Percentiles rank a stretch among this genome's conserved stretches.
Conservation (phyloP, 2,797 vertebrate species). For the Adelosebastes latens region DNA sequence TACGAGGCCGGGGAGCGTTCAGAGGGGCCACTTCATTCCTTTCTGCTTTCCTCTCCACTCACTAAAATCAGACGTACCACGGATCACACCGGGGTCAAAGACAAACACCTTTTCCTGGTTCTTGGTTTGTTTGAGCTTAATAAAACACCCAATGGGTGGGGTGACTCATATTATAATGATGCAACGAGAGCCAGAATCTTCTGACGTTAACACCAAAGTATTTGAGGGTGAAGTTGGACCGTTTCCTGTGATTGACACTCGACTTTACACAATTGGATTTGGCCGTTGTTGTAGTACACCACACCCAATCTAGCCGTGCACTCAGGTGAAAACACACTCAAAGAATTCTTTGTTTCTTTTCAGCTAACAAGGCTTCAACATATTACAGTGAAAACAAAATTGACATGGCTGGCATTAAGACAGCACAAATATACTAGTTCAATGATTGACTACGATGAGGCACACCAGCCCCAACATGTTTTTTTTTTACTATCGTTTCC, state of each 20-base stretch:
- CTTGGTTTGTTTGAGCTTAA: constrained; percentile 8
- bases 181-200: constrained; percentile 1
- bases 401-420: neutral
- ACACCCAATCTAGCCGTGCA: neutral
- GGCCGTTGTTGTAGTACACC: neutral
- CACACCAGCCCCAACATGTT: neutral
- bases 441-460: neutral
- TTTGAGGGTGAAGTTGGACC: neutral
- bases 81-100: constrained; percentile 29
- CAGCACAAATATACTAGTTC: neutral
- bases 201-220: neutral
- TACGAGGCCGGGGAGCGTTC: constrained; percentile 43
- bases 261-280: neutral
- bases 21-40: constrained; percentile 51
- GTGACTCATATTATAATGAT: constrained; percentile 11
- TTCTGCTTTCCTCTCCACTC: constrained; percentile 32
- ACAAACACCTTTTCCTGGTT: constrained; percentile 19
- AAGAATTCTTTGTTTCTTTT: constrained; percentile 6
- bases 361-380: neutral
- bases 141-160: neutral
- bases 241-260: neutral
- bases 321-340: constrained; percentile 8
- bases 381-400: neutral
- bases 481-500: neutral
- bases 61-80: constrained; percentile 20